Conservation (phyloP, 2,113 vertebrate species). For the Oryctolagus cuniculus region mOryCun1.1 NC_091438.1:16380001-16380500, state of each 20-base stretch:
- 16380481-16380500: neutral
- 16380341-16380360: constrained; percentile 23
- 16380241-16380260: neutral
- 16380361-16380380: neutral
- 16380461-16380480: constrained; percentile 51
- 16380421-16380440: constrained; percentile 2
- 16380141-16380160: neutral
- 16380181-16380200: neutral
- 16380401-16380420: neutral
- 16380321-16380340: neutral
- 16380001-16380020: neutral
- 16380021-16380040: neutral
- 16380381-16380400: neutral
- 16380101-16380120: neutral
- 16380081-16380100: neutral
- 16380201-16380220: neutral
- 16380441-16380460: constrained; percentile 3
- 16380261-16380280: neutral
- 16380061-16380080: neutral
- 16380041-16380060: neutral
- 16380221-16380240: neutral
- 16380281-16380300: neutral
- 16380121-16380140: neutral
- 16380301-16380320: neutral
- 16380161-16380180: neutral